Conservation (phyloP, 2,888 invertebrate genomes). For the Sympetrum striolatum region DNA sequence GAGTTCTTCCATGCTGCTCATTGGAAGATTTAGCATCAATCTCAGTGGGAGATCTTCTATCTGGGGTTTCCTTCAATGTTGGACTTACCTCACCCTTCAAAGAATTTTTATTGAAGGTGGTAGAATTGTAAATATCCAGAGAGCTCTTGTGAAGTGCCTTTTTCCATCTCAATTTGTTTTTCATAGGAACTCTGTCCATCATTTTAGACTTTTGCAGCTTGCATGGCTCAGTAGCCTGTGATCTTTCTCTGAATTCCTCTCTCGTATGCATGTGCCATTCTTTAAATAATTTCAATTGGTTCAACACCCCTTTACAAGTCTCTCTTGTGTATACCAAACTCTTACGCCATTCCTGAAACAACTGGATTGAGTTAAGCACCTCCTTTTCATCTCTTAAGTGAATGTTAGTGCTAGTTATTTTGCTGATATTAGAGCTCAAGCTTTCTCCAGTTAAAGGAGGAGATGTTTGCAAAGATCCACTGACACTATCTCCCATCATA, state of each 20-base stretch:
- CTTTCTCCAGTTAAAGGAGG: neutral
- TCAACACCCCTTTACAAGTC: neutral
- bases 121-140: neutral
- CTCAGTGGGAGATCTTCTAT: neutral
- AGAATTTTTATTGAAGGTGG: neutral
- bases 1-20: neutral
- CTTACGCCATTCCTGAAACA: slow-evolving; percentile 24
- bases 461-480: neutral
- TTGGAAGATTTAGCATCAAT: neutral
- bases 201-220: neutral
- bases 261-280: slow-evolving; percentile 15
- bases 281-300: slow-evolving; percentile 3
- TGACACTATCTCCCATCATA: neutral
- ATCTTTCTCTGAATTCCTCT: neutral
- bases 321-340: slow-evolving; percentile 1
- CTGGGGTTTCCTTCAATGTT: neutral
- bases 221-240: neutral
- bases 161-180: neutral
- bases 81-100: neutral
- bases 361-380: neutral
- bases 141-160: neutral
- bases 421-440: neutral
- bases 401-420: neutral
- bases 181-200: neutral
- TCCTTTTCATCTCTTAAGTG: neutral